Conservation (phyloP, 2,888 invertebrate species). For the Papilio protenor region DNA sequence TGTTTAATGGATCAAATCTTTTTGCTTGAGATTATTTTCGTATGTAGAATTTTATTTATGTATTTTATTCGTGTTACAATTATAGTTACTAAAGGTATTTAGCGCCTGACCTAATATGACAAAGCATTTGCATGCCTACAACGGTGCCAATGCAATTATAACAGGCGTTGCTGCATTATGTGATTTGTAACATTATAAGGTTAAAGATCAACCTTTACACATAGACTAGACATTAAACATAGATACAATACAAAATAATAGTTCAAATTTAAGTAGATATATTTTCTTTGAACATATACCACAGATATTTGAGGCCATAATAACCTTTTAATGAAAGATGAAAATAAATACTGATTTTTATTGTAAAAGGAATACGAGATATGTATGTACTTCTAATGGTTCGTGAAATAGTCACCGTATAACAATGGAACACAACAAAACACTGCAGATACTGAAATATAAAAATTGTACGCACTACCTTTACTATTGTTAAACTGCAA, state of each 20-base stretch:
- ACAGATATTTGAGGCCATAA: too few relatives aligned
- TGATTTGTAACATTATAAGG: slow-evolving; percentile 4
- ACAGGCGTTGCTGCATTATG: background rate
- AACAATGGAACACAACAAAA: slow-evolving; percentile 22
- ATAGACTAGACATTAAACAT: too few relatives aligned
- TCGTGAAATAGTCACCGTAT: background rate
- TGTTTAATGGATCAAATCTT: slow-evolving; percentile 27
- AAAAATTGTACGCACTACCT: slow-evolving; percentile 12
- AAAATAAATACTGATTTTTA: background rate
- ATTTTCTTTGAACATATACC: too few relatives aligned
- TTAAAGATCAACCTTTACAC: background rate
- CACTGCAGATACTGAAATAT: slow-evolving; percentile 9
- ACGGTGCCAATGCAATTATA: slow-evolving; percentile 6
- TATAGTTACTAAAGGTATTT: background rate
- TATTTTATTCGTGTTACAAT: slow-evolving; percentile 3
- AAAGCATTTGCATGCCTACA: slow-evolving; percentile 8
- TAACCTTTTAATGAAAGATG: too few relatives aligned
- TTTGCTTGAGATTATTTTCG: background rate
- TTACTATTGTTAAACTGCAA: slow-evolving; percentile 8
- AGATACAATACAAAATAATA: too few relatives aligned
- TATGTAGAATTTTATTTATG: background rate
- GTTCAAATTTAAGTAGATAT: too few relatives aligned
- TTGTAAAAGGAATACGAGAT: background rate
- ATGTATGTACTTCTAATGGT: background rate
- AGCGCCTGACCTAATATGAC: slow-evolving; percentile 24